Evolutionary conservation across 92 coral and sea anemone species (phyloP).

Genomic region (Scolanthus callimorphus): DNA sequence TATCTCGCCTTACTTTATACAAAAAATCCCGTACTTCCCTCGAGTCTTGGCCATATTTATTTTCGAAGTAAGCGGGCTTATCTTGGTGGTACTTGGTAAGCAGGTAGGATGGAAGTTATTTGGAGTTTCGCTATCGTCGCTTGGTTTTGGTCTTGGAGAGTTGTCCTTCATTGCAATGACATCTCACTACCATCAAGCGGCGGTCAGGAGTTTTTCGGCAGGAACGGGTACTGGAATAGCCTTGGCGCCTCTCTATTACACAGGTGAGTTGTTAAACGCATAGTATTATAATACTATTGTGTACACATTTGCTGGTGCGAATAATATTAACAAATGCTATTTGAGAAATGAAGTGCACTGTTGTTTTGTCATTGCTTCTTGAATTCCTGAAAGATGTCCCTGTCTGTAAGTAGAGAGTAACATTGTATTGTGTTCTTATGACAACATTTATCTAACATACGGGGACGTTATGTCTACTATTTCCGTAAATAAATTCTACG

Average conservation of each 20-base stretch:
- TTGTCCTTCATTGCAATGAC: constrained; percentile 81
- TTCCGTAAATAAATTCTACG: too few species aligned
- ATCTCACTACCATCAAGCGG: constrained; percentile 64
- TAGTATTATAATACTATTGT: too few species aligned
- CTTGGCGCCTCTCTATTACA: constrained; percentile 74
- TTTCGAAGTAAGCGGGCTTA: constrained; percentile 57
- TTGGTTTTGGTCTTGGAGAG: constrained; percentile 84
- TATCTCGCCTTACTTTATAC: constrained; percentile 68
- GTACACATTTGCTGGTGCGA: too few species aligned
- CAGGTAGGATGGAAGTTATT: constrained; percentile 50
- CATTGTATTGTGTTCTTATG: too few species aligned
- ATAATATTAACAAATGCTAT: too few species aligned
- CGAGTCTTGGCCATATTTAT: constrained; percentile 58
- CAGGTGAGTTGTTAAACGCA: constrained; percentile 68
- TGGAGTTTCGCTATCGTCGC: constrained; percentile 67
- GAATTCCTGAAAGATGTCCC: too few species aligned
- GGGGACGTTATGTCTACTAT: too few species aligned
- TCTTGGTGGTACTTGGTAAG: constrained; percentile 54
- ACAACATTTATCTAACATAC: too few species aligned
- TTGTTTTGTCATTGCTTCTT: too few species aligned
- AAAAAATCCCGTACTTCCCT: constrained; percentile 62
- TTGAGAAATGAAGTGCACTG: too few species aligned
- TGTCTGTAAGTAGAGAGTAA: too few species aligned
- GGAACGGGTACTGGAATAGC: constrained; percentile 84
- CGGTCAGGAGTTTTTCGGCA: constrained; percentile 74